Evolutionary conservation across 2,797 vertebrate genomes (phyloP).

Genomic region (Halcyon smyrnensis): DNA sequence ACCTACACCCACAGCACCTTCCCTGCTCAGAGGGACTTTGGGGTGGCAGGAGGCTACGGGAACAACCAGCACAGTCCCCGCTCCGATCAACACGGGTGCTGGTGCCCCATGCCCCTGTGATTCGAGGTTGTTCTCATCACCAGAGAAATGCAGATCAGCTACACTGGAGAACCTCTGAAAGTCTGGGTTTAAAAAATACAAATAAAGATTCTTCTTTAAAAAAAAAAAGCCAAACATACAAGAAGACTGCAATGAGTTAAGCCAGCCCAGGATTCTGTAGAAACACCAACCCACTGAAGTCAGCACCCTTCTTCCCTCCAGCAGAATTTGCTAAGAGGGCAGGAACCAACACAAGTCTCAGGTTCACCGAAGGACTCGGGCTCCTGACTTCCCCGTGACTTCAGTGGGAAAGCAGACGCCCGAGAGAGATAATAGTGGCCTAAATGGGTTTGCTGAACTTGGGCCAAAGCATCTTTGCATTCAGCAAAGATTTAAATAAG

Average conservation of each 20-base stretch:
- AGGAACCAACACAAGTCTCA: conserved; percentile 47
- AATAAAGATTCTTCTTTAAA: neutral
- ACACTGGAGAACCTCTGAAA: neutral
- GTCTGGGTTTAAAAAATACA: neutral
- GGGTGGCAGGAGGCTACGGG: neutral
- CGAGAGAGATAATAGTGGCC: conserved; percentile 43
- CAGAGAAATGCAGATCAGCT: neutral
- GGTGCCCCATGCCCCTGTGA: neutral
- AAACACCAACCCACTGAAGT: conserved; percentile 29
- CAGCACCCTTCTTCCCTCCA: conserved; percentile 49
- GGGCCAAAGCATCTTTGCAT: conserved; percentile 54
- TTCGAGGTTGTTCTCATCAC: neutral
- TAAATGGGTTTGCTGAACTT: conserved; percentile 56
- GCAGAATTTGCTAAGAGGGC: conserved; percentile 55
- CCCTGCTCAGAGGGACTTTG: neutral
- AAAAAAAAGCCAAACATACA: too few species aligned
- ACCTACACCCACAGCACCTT: neutral
- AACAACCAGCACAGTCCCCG: neutral
- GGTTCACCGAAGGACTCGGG: conserved; percentile 35
- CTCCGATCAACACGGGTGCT: neutral
- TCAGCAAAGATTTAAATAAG: neutral
- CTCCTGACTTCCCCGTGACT: conserved; percentile 72
- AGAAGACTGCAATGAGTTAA: conserved; percentile 10
- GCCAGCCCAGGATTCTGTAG: neutral
- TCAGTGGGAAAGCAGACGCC: conserved; percentile 58